Conservation (phyloP, 2,797 vertebrate species). For the Thamnophis elegans region DNA sequence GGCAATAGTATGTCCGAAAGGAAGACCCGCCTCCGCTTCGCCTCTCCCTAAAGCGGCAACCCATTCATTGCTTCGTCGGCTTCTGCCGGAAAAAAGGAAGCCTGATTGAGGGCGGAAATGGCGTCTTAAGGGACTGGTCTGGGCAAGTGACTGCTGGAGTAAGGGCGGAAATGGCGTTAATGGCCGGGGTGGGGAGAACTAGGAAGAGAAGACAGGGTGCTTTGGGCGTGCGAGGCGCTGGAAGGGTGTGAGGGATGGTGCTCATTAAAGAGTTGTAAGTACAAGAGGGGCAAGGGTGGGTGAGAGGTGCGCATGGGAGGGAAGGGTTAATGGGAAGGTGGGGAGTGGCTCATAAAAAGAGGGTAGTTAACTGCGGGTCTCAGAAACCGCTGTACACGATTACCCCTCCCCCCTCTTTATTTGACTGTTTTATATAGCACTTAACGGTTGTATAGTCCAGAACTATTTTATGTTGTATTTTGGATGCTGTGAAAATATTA, state of each 20-base stretch:
- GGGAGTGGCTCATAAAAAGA: neutral
- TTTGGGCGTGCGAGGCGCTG: conserved; percentile 24
- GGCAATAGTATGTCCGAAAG: too few species aligned
- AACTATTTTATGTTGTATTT: neutral
- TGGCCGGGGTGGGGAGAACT: neutral
- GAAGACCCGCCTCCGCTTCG: neutral
- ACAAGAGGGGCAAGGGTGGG: neutral
- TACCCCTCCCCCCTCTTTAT: neutral
- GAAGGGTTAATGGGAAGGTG: neutral
- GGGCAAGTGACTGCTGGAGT: neutral
- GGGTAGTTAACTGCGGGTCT: neutral
- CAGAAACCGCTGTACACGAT: neutral
- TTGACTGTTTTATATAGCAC: neutral
- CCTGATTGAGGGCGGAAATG: conserved; percentile 30
- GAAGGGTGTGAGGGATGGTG: conserved; percentile 34
- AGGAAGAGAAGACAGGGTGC: conserved; percentile 29
- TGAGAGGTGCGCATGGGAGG: too few species aligned
- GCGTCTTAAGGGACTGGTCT: neutral
- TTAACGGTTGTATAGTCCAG: neutral
- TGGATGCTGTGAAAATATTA: neutral
- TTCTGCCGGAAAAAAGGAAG: neutral
- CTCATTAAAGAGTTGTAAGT: conserved; percentile 47
- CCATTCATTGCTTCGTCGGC: neutral
- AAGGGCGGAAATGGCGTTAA: conserved; percentile 27
- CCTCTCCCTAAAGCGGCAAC: neutral